Evolutionary conservation across 1,140 invertebrate species (phyloP).

Genomic region (Lepidurus arcticus): DNA sequence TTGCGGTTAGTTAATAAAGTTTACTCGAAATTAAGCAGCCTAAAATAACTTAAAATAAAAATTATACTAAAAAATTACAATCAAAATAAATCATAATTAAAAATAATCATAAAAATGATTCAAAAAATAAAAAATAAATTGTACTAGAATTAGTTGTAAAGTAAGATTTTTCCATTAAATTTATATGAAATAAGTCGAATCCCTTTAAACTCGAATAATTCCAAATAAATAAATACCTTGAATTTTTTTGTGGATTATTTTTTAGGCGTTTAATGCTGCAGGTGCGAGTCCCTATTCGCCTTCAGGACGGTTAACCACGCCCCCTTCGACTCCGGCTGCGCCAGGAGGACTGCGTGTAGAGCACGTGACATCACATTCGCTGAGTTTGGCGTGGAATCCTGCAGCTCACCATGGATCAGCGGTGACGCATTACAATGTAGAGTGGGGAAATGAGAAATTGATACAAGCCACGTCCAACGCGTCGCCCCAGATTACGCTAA

Average conservation of each 20-base stretch:
- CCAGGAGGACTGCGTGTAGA: conserved; percentile 54
- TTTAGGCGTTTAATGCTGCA: conserved; percentile 65
- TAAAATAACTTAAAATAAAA: neutral
- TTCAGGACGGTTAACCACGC: conserved; percentile 56
- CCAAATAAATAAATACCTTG: neutral
- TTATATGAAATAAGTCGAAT: no score
- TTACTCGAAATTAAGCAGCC: no score
- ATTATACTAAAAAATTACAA: neutral
- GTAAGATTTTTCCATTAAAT: no score
- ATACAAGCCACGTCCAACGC: conserved; percentile 51
- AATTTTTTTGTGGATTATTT: conserved; percentile 26
- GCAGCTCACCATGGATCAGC: conserved; percentile 64
- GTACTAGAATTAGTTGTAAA: no score
- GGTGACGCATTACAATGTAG: conserved; percentile 69
- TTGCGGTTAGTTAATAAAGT: no score
- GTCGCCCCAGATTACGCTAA: conserved; percentile 42
- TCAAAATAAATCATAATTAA: neutral
- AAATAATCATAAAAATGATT: no score
- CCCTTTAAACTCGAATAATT: neutral
- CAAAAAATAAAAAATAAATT: no score
- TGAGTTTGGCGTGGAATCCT: conserved; percentile 63
- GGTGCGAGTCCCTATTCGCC: conserved; percentile 66
- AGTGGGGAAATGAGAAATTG: conserved; percentile 56
- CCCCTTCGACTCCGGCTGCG: conserved; percentile 65
- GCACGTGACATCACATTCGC: conserved; percentile 57